These are phyloP conservation scores for Hippocampus abdominalis DNA, from an alignment of 2,113 vertebrate genomes.

Conservation along the genomic window DNA sequence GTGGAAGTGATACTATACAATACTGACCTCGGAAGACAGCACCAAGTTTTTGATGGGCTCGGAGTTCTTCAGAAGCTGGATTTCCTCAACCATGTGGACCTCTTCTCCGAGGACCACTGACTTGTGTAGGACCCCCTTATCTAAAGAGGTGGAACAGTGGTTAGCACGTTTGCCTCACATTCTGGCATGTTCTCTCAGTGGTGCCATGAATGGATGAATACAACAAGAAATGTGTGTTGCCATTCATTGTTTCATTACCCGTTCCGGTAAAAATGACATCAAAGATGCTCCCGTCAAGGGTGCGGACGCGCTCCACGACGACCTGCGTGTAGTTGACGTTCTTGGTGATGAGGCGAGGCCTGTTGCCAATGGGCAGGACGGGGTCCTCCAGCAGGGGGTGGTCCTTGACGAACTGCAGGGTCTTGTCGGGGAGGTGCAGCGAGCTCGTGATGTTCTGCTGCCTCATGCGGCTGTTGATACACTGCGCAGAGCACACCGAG, in stretches of 20 bases:
- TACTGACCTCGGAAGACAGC: constrained; percentile 82
- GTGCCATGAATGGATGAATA: too few relatives aligned
- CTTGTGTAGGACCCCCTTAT: constrained; percentile 88
- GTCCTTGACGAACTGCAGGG: constrained; percentile 92
- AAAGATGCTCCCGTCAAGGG: constrained; percentile 80
- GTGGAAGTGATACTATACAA: not conserved
- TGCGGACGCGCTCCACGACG: constrained; percentile 84
- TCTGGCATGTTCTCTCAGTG: not conserved
- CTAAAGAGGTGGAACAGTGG: constrained; percentile 58
- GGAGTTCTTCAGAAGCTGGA: constrained; percentile 79
- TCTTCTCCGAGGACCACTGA: constrained; percentile 79
- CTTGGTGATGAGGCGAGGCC: constrained; percentile 81
- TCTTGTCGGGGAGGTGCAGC: constrained; percentile 89
- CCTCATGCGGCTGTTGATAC: constrained; percentile 81
- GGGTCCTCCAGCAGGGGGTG: constrained; percentile 95
- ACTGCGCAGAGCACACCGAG: constrained; percentile 70
- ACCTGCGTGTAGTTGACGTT: constrained; percentile 93
- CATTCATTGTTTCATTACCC: constrained; percentile 64
- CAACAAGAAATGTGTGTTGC: not conserved
- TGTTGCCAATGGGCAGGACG: constrained; percentile 80
- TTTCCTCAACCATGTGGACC: constrained; percentile 90
- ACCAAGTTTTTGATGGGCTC: constrained; percentile 85
- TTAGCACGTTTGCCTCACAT: not conserved
- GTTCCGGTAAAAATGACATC: constrained; percentile 91
- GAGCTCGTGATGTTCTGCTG: constrained; percentile 83